Evolutionary conservation across 2,113 vertebrate genomes (phyloP), one percentile per base, ranked within the genome.

Genomic region (Spea bombifrons): DNA sequence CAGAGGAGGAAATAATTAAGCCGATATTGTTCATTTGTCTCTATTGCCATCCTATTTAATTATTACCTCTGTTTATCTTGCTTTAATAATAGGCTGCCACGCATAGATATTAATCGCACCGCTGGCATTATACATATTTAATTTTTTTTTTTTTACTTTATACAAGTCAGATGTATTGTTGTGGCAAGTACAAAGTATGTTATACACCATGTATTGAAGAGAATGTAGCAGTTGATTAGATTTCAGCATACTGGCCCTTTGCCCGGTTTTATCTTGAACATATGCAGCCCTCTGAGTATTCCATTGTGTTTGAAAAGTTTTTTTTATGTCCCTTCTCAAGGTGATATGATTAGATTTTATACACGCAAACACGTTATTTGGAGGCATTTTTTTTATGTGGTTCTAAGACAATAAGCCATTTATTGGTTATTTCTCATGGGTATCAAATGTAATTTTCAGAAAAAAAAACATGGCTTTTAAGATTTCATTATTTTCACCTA

Each of bases 61-160:
- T 75, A 66, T 75, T 75, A 52, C 73, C 49, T 66, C 12, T 75
- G 71, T 73, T 73, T 73, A 44, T 75, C 47, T 13, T 52, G 30
- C 47, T 75, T 46, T 75, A 61, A 75, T 75, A 52, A 75, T 52
- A 50, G 47, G 73, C 49, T 65, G 61, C 50, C 73, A 66, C 17
- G 55, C 43, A n/a, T 13, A 55, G 52, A 73, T 45, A 30, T 73
- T 63, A 57, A 48, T 55, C 55, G 47, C 4, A 13, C 0, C 55
- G 9, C 15, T 59, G 55, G 15, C 3, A 59, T 59, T 12, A 8
- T 59, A 59, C 10, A 13, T 12, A 59, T 59, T 59, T 12, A 12
- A 30, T 30, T 30, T 30, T 30, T 30, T 30, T 30, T 30, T 1
- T 30, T 30, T 30, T 30, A 59, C 2, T 13, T 59, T 8, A 52